phyloP scores from a whole-genome alignment of 2,113 vertebrate species.

The Cebus imitator region DNA sequence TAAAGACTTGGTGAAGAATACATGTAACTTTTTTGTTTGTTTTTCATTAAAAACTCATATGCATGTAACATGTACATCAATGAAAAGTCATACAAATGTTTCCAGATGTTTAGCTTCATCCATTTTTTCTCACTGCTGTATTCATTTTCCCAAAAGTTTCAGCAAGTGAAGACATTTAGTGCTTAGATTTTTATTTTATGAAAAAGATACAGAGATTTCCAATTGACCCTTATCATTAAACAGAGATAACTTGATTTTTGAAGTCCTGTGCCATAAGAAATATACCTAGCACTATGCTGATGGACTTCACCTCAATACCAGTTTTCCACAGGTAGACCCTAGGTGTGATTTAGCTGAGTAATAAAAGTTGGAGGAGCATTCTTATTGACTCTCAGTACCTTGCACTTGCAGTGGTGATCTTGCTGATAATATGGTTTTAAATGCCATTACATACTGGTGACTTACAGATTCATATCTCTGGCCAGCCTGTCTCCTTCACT shows the following conservation, averaged over 20 bases:
- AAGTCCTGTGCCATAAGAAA: background rate
- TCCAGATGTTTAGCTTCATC: background rate
- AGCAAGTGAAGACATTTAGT: background rate
- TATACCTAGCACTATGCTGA: background rate
- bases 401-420: background rate
- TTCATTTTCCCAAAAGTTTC: background rate
- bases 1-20: background rate
- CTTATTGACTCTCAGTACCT: background rate
- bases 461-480: background rate
- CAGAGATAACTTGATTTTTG: background rate
- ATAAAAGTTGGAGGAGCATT: background rate
- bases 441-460: background rate
- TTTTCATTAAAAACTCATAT: background rate
- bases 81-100: background rate
- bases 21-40: background rate
- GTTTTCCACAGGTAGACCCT: background rate
- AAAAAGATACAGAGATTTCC: background rate
- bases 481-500: background rate
- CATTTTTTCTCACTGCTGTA: background rate
- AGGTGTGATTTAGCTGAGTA: background rate
- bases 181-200: background rate
- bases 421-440: background rate
- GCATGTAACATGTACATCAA: background rate
- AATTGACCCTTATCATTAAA: background rate
- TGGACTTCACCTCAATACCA: background rate